Evolutionary conservation across 2,797 vertebrate species (phyloP).

Genomic region (Enteromius mattozi): DNA sequence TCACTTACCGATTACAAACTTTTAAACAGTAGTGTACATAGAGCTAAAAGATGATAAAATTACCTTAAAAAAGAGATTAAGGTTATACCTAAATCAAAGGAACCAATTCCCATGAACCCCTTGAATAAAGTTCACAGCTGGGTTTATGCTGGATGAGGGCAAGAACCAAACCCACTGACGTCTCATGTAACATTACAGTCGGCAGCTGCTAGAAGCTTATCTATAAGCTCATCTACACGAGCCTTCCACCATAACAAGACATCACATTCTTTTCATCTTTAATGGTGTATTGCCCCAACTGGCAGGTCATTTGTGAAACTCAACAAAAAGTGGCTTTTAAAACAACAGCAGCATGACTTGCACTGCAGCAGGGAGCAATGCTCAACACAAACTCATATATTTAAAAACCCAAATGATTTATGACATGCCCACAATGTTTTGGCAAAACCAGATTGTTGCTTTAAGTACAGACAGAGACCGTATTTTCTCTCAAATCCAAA

Average conservation of each 20-base stretch:
- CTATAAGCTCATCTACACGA: background rate
- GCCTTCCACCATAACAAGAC: conserved; percentile 5
- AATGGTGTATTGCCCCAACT: conserved; percentile 12
- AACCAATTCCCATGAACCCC: background rate
- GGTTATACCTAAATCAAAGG: background rate
- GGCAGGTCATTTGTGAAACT: conserved; percentile 38
- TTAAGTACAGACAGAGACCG: conserved; percentile 28
- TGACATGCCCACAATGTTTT: conserved; percentile 36
- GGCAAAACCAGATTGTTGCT: conserved; percentile 44
- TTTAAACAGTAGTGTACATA: background rate
- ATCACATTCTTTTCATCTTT: conserved; percentile 25
- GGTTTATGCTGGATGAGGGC: background rate
- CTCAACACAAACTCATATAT: conserved; percentile 8
- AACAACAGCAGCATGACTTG: conserved; percentile 26
- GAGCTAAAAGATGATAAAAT: background rate
- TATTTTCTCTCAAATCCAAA: conserved; percentile 18
- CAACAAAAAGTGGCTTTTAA: conserved; percentile 36
- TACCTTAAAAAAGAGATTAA: background rate
- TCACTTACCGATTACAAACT: background rate
- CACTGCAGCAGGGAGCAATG: conserved; percentile 16
- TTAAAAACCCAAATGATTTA: conserved; percentile 34
- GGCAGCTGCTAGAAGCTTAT: background rate
- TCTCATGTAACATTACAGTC: background rate
- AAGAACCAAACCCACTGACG: background rate
- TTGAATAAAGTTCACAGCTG: background rate